Conservation (phyloP, 2,797 vertebrate species). For the Falco novaeseelandiae region DNA sequence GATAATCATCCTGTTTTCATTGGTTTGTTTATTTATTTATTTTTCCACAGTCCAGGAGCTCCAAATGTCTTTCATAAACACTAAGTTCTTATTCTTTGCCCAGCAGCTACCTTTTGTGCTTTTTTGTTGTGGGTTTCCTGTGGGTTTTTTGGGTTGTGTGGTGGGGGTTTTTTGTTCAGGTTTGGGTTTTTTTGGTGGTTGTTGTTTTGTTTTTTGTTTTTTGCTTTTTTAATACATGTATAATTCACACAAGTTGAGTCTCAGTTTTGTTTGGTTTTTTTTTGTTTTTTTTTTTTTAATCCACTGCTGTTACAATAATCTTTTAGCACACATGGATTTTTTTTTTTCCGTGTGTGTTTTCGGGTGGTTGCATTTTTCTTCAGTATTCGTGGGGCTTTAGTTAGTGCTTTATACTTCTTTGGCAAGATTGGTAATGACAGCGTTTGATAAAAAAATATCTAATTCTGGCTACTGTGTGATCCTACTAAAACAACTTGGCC, state of each 20-base stretch:
- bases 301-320: neutral
- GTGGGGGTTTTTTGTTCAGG: neutral
- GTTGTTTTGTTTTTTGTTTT: no score
- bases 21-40: neutral
- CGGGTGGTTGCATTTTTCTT: neutral
- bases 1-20: neutral
- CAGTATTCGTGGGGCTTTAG: neutral
- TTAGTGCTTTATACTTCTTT: neutral
- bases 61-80: neutral
- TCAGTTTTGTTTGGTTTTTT: neutral
- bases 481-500: neutral
- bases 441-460: neutral
- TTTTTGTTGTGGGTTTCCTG: neutral
- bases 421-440: neutral
- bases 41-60: neutral
- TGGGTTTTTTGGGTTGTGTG: neutral
- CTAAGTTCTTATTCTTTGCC: neutral
- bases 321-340: neutral
- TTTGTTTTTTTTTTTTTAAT: no score
- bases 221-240: neutral
- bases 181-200: neutral
- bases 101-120: neutral
- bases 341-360: neutral
- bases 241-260: neutral
- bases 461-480: neutral